Base-by-base conservation (phyloP, 2,113 vertebrate genomes). In the Syrrhaptes paradoxus region DNA sequence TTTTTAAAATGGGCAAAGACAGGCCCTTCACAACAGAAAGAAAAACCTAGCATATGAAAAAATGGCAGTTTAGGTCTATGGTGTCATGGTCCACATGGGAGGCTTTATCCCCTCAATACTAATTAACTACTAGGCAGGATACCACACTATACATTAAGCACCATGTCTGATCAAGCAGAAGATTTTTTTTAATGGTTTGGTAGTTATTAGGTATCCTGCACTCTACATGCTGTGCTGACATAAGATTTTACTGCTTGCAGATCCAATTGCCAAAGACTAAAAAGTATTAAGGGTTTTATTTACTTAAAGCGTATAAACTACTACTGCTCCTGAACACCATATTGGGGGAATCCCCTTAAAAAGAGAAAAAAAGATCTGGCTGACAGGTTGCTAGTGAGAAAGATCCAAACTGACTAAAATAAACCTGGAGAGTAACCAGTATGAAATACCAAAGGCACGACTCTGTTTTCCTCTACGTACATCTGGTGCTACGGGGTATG, bases 211-310 rank as follows among this genome's bases (percentile, higher is more conserved):
- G 87, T 95, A 95, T 89, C 72, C 94, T 84, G 49, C 43, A 15
- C 41, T 90, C 66, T 57, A n/a, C 90, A 89, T 0, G 2, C 89
- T 36, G n/a, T 63, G 95, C 89, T 90, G 81, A 92, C 86, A 70
- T 74, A 57, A 74, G 32, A 67, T 91, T 95, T 97, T 89, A 90
- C 66, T 93, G 77, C 28, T 78, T 76, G 28, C 45, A n/a, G 78
- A 95, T 95, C 72, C 92, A 89, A 95, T 95, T 96, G 95, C 92
- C 95, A 93, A 97, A 90, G 91, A 90, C 66, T 80, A 89, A 24
- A 31, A 85, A 77, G 77, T 94, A 82, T 45, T 62, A 88, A 83
- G 88, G 89, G 76, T 88, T 95, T 96, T 95, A 96, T 95, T 97
- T 96, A 84, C 90, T 84, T 86, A 88, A 86, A 86, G 72, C 48